Evolutionary conservation across 2,113 vertebrate genomes (phyloP).

Genomic region (Pygoscelis adeliae): DNA sequence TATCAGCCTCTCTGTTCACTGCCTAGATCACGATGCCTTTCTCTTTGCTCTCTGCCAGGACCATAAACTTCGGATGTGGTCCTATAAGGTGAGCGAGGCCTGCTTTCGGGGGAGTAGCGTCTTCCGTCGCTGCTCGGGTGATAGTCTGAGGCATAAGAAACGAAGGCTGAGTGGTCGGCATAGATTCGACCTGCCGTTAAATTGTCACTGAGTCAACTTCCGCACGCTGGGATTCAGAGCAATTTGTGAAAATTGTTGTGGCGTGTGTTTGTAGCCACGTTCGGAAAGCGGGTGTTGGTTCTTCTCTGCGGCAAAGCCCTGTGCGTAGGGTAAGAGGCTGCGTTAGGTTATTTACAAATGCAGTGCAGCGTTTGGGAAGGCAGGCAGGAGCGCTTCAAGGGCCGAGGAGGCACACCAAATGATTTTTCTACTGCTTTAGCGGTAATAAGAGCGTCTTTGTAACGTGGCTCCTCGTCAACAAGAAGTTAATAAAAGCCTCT

Average conservation of each 20-base stretch:
- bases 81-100: constrained; percentile 80
- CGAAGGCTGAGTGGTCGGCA: fast-evolving
- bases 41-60: constrained; percentile 94
- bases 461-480: neutral
- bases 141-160: neutral
- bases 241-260: fast-evolving
- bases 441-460: neutral
- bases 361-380: neutral
- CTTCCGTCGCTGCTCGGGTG: fast-evolving
- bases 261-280: fast-evolving
- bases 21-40: constrained; percentile 87
- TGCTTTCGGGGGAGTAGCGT: neutral
- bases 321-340: fast-evolving
- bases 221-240: fast-evolving
- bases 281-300: fast-evolving
- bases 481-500: neutral
- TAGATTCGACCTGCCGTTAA: neutral
- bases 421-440: neutral
- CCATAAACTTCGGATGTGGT: constrained; percentile 94
- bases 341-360: fast-evolving
- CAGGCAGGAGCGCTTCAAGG: neutral
- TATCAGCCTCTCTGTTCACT: constrained; percentile 84
- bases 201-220: neutral
- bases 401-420: neutral
- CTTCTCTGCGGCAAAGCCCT: neutral